These are phyloP conservation scores for Drosophila acutilabella DNA, from an alignment of 2,888 invertebrate genomes.

Conservation along the genomic window DNA sequence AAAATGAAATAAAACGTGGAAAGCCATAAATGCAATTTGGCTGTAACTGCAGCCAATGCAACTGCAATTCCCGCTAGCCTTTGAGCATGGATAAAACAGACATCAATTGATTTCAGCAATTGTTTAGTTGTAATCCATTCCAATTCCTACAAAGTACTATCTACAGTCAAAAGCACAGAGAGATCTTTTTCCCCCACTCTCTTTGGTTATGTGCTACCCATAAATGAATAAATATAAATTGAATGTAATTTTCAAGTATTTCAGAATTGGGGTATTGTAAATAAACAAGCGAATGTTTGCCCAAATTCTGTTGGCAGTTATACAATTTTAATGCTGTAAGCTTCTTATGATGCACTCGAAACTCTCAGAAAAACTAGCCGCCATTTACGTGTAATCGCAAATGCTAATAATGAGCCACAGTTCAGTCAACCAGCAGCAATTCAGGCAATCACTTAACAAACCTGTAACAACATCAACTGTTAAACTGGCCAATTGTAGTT, in stretches of 20 bases:
- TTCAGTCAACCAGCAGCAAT: conserved; percentile 13
- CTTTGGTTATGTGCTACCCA: background rate
- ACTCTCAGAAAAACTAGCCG: conserved; percentile 23
- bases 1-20: conserved; percentile 72
- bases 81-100: conserved; percentile 68
- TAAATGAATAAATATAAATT: conserved; percentile 1
- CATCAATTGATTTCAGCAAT: conserved; percentile 73
- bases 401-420: conserved; percentile 50
- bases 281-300: conserved; percentile 1
- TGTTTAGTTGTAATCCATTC: conserved; percentile 55
- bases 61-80: conserved; percentile 12
- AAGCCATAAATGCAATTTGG: conserved; percentile 80
- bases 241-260: background rate
- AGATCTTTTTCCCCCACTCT: background rate
- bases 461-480: conserved; percentile 34
- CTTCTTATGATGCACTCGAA: conserved; percentile 30
- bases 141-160: conserved; percentile 7
- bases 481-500: conserved; percentile 47
- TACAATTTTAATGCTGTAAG: conserved; percentile 1
- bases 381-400: conserved; percentile 52
- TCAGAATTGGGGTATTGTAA: background rate
- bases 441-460: conserved; percentile 25
- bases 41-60: conserved; percentile 46
- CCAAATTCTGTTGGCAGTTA: conserved; percentile 9
- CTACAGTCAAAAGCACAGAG: background rate